Evolutionary conservation across 2,797 vertebrate genomes (phyloP).

Genomic region (Florisuga fusca): DNA sequence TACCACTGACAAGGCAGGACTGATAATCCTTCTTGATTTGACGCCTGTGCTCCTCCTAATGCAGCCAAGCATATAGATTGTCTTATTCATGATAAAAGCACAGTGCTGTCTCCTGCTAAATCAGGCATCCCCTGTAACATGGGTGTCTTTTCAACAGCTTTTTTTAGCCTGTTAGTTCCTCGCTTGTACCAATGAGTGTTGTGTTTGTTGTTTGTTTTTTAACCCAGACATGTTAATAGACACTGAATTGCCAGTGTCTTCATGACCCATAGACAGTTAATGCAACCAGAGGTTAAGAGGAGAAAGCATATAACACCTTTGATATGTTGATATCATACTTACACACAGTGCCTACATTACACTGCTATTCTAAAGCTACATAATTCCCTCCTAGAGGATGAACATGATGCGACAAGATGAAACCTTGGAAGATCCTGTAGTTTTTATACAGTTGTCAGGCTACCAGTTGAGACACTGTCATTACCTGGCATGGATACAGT

Average conservation of each 20-base stretch:
- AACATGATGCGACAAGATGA: background rate
- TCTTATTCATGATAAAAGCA: background rate
- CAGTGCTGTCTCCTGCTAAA: background rate
- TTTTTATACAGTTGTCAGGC: too few species aligned
- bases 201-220: background rate
- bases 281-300: background rate
- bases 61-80: background rate
- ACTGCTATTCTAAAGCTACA: background rate
- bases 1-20: background rate
- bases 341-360: background rate
- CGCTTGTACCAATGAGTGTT: background rate
- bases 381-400: background rate
- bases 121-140: background rate
- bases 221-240: background rate
- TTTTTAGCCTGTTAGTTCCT: background rate
- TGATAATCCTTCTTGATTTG: background rate
- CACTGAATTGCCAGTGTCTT: background rate
- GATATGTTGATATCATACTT: background rate
- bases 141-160: background rate
- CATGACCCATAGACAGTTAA: background rate
- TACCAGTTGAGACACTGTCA: background rate
- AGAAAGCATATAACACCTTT: background rate
- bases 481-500: background rate
- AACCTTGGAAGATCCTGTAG: background rate
- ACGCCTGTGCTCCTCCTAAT: background rate